phyloP scores from a whole-genome alignment of 1,140 invertebrate species.

The Scaptodrosophila lebanonensis region DNA sequence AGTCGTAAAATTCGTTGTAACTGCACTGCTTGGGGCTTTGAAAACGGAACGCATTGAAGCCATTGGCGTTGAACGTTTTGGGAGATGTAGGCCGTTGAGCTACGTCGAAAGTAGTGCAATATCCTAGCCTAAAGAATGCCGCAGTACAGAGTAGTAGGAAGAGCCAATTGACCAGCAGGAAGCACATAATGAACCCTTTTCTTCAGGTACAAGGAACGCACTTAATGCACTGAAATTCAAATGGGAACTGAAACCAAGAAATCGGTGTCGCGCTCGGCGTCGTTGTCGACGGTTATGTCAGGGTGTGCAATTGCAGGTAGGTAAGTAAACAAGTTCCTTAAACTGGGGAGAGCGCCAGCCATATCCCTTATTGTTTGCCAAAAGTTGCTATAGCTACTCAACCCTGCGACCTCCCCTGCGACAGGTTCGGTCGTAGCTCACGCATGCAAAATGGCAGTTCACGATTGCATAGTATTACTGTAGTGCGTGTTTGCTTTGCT shows the following conservation, averaged over 20 bases:
- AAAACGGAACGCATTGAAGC: conserved; percentile 57
- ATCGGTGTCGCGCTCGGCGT: too few relatives aligned
- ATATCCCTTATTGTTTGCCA: conserved; percentile 34
- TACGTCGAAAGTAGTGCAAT: conserved; percentile 16
- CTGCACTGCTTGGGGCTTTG: conserved; percentile 44
- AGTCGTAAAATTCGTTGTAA: conserved; percentile 65
- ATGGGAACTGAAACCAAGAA: conserved; percentile 50
- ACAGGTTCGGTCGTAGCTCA: conserved; percentile 6
- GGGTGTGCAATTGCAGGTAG: conserved; percentile 55
- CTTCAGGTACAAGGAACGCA: conserved; percentile 7
- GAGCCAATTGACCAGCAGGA: conserved; percentile 26
- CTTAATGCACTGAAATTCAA: conserved; percentile 36
- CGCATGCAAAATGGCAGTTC: conserved; percentile 58
- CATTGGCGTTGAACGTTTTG: too few relatives aligned
- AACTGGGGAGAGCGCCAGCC: conserved; percentile 14
- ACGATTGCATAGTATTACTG: too few relatives aligned
- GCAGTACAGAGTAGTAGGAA: conserved; percentile 23
- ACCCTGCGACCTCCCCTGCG: conserved; percentile 26
- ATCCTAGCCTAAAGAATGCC: conserved; percentile 20
- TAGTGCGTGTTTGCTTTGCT: too few relatives aligned
- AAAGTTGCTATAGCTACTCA: conserved; percentile 67
- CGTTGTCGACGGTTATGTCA: conserved; percentile 4
- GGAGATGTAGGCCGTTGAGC: conserved; percentile 39
- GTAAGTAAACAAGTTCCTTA: conserved; percentile 55
- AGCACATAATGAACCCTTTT: conserved; percentile 32